Percentiles rank a stretch among this genome's conserved stretches.
Evolutionary conservation across 37 sponge, comb jelly and placozoan genomes (phyloP).

Genomic region (Trichoplax adhaerens): DNA sequence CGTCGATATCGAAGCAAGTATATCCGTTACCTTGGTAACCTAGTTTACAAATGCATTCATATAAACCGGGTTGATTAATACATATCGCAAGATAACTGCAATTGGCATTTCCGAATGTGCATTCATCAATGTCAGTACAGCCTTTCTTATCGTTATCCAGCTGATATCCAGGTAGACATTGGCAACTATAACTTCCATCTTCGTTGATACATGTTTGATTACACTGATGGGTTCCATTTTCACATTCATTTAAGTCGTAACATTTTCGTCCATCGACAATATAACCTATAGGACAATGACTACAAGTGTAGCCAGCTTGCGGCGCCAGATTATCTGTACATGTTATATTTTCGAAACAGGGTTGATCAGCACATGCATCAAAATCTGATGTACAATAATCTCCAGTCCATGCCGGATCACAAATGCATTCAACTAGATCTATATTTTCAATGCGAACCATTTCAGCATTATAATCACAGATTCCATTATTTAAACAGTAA

Average conservation of each 20-base stretch:
- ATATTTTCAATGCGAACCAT: too few species aligned
- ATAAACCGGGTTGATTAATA: too few species aligned
- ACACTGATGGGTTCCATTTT: too few species aligned
- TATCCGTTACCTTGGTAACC: too few species aligned
- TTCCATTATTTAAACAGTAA: constrained; percentile 33
- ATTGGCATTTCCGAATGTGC: neutral
- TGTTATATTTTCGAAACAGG: constrained; percentile 37
- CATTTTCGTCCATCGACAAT: constrained; percentile 7
- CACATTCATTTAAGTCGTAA: constrained; percentile 24
- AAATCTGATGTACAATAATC: constrained; percentile 21
- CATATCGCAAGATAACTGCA: too few species aligned
- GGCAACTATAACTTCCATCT: constrained; percentile 10
- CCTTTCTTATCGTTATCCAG: constrained; percentile 9
- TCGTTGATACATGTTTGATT: constrained; percentile 1
- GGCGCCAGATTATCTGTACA: constrained; percentile 18
- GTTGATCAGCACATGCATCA: constrained; percentile 38
- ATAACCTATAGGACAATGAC: constrained; percentile 22
- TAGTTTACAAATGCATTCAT: too few species aligned
- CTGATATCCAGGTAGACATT: constrained; percentile 11
- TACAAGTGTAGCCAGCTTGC: constrained; percentile 5
- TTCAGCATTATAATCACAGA: constrained; percentile 1
- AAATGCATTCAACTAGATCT: too few species aligned
- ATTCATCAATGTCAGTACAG: constrained; percentile 15
- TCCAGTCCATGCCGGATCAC: too few species aligned
- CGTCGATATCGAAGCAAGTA: too few species aligned